These are phyloP conservation scores for Craterocephalus amniculus DNA, from an alignment of 2,797 vertebrate genomes.

Conservation along the genomic window DNA sequence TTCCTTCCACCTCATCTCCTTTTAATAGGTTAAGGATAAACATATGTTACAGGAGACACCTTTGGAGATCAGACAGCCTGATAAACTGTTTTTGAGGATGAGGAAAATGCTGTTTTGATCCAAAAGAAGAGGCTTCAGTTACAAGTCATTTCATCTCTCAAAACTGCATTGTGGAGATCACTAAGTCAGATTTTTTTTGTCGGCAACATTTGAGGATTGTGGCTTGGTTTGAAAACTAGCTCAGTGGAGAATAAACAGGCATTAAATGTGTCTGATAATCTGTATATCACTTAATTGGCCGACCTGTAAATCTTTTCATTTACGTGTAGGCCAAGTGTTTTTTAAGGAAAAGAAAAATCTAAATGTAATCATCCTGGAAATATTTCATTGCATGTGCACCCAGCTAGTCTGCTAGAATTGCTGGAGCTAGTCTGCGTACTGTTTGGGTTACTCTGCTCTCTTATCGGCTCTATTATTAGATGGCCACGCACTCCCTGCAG, in stretches of 20 bases:
- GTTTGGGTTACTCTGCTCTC: conserved; percentile 67
- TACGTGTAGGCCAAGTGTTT: conserved; percentile 26
- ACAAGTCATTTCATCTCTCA: conserved; percentile 63
- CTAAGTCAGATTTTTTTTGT: conserved; percentile 47
- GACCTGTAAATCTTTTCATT: conserved; percentile 32
- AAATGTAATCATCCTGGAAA: conserved; percentile 40
- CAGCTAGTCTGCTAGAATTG: conserved; percentile 31
- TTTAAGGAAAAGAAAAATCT: conserved; percentile 3
- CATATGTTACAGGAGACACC: conserved; percentile 72
- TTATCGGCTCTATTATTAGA: conserved; percentile 82
- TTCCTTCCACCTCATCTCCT: conserved; percentile 56
- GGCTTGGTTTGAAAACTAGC: conserved; percentile 27
- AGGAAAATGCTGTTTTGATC: conserved; percentile 74
- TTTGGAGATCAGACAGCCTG: conserved; percentile 58
- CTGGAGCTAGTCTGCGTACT: conserved; percentile 56
- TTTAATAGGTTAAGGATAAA: conserved; percentile 67
- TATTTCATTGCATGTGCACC: conserved; percentile 44
- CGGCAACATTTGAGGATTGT: conserved; percentile 36
- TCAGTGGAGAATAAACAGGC: conserved; percentile 12
- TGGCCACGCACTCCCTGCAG: conserved; percentile 62
- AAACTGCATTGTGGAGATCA: conserved; percentile 50
- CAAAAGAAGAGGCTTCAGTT: conserved; percentile 61
- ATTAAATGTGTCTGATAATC: conserved; percentile 38
- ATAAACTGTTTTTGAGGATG: conserved; percentile 72
- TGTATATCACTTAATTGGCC: conserved; percentile 28